Evolutionary conservation across 2,113 vertebrate genomes (phyloP), one percentile per base, ranked within the genome.

Genomic region (Numida meleagris): DNA sequence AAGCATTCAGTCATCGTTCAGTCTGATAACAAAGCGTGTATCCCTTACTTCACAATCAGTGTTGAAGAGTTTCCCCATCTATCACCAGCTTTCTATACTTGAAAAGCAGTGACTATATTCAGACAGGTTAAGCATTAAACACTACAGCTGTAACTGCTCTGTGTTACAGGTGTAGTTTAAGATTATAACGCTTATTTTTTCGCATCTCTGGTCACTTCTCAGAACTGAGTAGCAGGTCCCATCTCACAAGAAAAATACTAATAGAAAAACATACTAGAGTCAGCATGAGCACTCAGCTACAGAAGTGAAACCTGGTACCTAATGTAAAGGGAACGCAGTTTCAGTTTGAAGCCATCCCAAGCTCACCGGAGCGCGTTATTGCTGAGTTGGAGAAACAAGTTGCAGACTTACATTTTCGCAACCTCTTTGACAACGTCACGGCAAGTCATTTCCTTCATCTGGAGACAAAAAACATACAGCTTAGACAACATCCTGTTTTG

Each of bases 371-470:
- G n/a, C 8, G 2, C 23, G 24, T 29, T 90, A 75, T 23, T 77
- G 48, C 42, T 3, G 7, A 81, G 42, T 15, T 76, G 53, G 55
- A 82, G 65, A 61, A 68, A 73, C 5, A 3, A 7, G 12, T 4
- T 68, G 70, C 31, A 71, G 76, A 98, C 99, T 99, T 98, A 99
- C 99, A 99, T 99, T 98, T 99, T 99, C 38, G 99, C 99, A 84
- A 99, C 99, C 96, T 99, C 99, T 97, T 99, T 99, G 91, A 99
- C 99, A 86, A 99, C 97, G 94, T 99, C 99, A 91, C 98, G 98
- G 93, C 99, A 99, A 9, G 99, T 99, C 99, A 99, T 98, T 14
- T 99, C 99, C 95, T 99, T 99, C 99, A 99, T 99, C 99, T 99
- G 97, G 1, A 61, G 79, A 78, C 62, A 96, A 78, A 71, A 88